Base-by-base conservation (phyloP, 2,113 vertebrate genomes). In the Rhombomys opimus region DNA sequence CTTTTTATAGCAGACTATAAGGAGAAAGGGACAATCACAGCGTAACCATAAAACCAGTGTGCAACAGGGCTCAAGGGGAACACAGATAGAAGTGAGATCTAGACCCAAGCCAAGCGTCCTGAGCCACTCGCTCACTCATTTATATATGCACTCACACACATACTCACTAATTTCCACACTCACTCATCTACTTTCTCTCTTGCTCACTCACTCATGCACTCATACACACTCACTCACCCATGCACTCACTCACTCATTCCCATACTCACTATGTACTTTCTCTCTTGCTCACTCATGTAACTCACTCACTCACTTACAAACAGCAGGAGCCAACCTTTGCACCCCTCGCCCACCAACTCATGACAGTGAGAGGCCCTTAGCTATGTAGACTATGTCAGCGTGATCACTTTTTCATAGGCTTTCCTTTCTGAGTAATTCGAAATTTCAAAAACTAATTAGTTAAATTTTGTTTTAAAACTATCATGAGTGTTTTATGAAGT, bases 341-440 rank as follows among this genome's bases (percentile, higher is more conserved):
- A 30, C 30, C 38, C 46, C 68, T 52, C 32, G 12, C 20, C 67
- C 54, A 73, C 0, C 4, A 59, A 25, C 18, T 57, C 30, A 38
- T 18, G 32, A 54, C 13, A 20, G 17, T 82, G 7, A 20, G 50
- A 87, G 9, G 20, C 23, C 8, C 25, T 92, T n/a, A 75, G 57
- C 85, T 72, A 65, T 94, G 27, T 63, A 10, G 12, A 72, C 61
- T 18, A 35, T 3, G 70, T 95, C 27, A 76, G 41, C 30, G 4
- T 35, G 85, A 86, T 75, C 46, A 93, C 52, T 67, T 84, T 89
- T 80, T 78, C 77, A 88, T 15, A 92, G 46, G 61, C 3, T 94
- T 91, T 41, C 20, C 57, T 87, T 73, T 89, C 5, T 77, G 57
- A 85, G 63, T 59, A 73, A 57, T 25, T 78, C 27, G 59, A 88